Evolutionary conservation across 2,797 vertebrate genomes (phyloP).

Genomic region (Lacerta agilis): DNA sequence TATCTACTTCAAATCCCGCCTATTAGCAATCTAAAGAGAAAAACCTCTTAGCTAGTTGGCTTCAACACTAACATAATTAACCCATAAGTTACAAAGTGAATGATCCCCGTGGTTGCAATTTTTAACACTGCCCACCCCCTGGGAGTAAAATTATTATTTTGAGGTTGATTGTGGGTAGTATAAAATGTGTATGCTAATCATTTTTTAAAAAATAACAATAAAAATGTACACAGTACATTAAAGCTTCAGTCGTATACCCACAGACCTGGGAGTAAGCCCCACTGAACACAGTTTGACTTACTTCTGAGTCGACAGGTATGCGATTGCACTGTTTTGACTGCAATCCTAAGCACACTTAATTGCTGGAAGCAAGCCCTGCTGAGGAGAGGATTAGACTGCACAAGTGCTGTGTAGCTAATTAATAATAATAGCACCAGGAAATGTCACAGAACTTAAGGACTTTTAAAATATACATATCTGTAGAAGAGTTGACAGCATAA

Average conservation of each 20-base stretch:
- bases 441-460: constrained; percentile 64
- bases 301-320: background rate
- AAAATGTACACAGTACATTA: background rate
- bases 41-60: too few species aligned
- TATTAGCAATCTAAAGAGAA: too few species aligned
- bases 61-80: too few species aligned
- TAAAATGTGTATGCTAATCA: background rate
- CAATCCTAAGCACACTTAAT: background rate
- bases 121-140: too few species aligned
- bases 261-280: too few species aligned
- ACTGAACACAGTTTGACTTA: background rate
- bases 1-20: too few species aligned
- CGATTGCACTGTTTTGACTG: background rate
- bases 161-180: background rate
- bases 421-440: constrained; percentile 48
- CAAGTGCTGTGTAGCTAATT: constrained; percentile 7
- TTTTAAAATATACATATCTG: constrained; percentile 66
- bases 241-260: background rate
- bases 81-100: too few species aligned
- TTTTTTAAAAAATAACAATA: background rate
- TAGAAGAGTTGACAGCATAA: constrained; percentile 67
- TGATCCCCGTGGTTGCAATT: too few species aligned
- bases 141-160: background rate
- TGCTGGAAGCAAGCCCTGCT: too few species aligned
- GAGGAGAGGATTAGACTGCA: background rate